phyloP scores from a whole-genome alignment of 2,113 vertebrate genomes.

The Corythoichthys haematopterus region DNA sequence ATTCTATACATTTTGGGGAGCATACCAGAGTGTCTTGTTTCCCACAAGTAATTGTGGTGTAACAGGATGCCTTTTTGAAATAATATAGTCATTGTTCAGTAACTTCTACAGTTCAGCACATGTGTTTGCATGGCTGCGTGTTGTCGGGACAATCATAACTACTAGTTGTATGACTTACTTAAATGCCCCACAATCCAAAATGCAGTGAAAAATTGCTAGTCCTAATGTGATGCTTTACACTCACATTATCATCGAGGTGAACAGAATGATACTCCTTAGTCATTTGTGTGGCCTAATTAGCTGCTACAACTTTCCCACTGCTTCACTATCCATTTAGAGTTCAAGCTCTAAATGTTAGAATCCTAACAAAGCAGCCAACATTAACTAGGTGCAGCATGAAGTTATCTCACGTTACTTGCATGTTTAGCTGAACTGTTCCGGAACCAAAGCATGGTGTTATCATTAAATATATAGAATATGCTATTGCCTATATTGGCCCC shows the following conservation, averaged over 20 bases:
- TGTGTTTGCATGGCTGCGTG: constrained; percentile 26
- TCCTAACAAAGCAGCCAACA: constrained; percentile 38
- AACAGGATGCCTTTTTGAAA: constrained; percentile 69
- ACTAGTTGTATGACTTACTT: background rate
- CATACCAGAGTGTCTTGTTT: constrained; percentile 47
- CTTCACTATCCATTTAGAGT: constrained; percentile 52
- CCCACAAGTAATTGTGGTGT: constrained; percentile 54
- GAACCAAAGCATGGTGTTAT: constrained; percentile 16
- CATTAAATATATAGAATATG: background rate
- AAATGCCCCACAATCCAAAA: constrained; percentile 18
- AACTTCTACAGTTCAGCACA: constrained; percentile 54
- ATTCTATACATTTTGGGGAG: constrained; percentile 56
- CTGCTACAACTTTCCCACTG: constrained; percentile 36
- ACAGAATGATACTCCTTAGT: constrained; percentile 45
- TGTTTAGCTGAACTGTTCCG: constrained; percentile 5
- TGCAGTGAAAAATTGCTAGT: constrained; percentile 14
- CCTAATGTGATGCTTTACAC: constrained; percentile 23
- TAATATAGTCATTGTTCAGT: constrained; percentile 49
- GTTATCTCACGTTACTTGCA: constrained; percentile 15
- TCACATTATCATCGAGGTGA: constrained; percentile 55
- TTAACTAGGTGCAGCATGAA: constrained; percentile 30
- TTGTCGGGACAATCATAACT: background rate
- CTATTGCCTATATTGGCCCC: constrained; percentile 12
- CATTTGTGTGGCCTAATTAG: constrained; percentile 67
- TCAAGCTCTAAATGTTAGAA: too few species aligned